A percentile compares a stretch with the other conserved stretches of the same genome.
These are phyloP conservation scores for Falco rusticolus DNA, from an alignment of 2,797 vertebrate genomes.

Conservation along the genomic window DNA sequence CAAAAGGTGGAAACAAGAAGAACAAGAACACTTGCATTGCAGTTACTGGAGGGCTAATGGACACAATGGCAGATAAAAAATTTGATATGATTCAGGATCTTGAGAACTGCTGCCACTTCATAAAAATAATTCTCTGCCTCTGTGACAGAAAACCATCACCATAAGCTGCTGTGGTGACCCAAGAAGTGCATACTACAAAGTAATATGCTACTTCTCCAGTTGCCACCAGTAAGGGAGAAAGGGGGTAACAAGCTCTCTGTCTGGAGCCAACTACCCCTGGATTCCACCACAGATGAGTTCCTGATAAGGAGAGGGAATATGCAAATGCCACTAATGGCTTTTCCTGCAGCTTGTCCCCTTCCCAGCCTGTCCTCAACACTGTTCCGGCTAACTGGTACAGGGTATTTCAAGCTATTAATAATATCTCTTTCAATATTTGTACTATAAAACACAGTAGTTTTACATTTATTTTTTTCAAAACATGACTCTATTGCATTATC, in stretches of 20 bases:
- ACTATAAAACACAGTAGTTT: not conserved
- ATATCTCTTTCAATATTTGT: not conserved
- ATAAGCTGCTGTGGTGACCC: not conserved
- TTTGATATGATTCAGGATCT: not conserved
- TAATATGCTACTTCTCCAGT: not conserved
- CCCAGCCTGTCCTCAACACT: not conserved
- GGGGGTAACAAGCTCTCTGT: not conserved
- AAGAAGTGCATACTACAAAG: not conserved
- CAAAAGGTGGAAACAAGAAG: not conserved
- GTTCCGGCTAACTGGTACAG: not conserved
- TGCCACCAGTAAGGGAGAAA: not conserved
- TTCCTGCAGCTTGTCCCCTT: not conserved
- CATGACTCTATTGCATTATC: not conserved
- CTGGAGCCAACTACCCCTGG: not conserved
- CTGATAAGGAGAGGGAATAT: not conserved
- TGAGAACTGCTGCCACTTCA: not conserved
- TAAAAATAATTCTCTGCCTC: not conserved
- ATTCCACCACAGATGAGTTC: not conserved
- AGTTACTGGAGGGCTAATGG: not conserved
- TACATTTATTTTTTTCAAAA: not conserved
- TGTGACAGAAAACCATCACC: not conserved
- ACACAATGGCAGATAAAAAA: not conserved
- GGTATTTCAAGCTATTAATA: not conserved
- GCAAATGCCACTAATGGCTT: not conserved
- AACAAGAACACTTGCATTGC: not conserved